Conservation (phyloP, 2,113 vertebrate species). For the Rhegmatorhina hoffmannsi region DNA sequence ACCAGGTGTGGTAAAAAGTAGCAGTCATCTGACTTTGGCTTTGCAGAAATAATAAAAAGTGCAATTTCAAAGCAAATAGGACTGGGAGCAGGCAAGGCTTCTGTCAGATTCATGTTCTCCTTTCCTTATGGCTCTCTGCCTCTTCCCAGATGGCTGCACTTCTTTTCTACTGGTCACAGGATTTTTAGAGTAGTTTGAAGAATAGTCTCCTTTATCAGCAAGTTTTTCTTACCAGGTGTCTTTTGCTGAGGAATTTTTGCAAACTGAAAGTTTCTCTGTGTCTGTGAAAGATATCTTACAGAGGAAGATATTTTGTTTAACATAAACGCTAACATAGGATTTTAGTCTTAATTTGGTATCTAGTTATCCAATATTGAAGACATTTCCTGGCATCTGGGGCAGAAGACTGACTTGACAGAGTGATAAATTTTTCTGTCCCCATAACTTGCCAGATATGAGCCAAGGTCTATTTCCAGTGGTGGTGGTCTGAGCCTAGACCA, state of each 20-base stretch:
- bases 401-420: neutral
- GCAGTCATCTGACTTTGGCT: neutral
- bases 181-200: neutral
- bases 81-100: neutral
- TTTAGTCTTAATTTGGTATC: neutral
- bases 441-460: neutral
- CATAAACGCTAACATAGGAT: neutral
- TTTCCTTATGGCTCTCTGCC: neutral
- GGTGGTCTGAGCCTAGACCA: neutral
- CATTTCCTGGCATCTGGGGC: neutral
- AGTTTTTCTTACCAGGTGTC: neutral
- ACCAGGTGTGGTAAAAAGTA: neutral
- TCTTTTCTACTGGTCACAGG: neutral
- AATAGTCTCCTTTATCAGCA: neutral
- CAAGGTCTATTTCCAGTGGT: neutral
- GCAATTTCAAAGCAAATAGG: neutral
- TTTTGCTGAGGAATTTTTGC: neutral
- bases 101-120: neutral
- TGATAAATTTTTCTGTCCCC: neutral
- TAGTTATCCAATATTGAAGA: neutral
- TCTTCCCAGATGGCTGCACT: neutral
- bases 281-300: neutral
- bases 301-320: neutral
- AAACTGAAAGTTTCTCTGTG: neutral
- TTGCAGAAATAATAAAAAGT: neutral